Evolutionary conservation across 2,888 invertebrate species (phyloP).

Genomic region (Amaurobius ferox): DNA sequence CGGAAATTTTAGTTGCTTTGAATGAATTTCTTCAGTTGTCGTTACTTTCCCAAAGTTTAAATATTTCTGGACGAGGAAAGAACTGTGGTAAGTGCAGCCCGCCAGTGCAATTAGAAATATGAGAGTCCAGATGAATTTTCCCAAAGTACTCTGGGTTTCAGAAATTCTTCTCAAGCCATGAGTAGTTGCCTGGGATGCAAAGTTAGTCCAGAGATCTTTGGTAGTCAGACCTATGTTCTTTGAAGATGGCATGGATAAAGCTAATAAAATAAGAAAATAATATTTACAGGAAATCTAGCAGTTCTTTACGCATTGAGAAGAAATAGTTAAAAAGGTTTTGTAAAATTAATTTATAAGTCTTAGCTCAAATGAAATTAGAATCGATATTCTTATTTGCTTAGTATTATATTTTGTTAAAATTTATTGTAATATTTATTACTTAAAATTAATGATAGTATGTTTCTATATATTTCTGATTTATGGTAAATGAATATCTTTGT

Average conservation of each 20-base stretch:
- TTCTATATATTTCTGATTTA: no score
- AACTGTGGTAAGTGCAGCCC: constrained; percentile 67
- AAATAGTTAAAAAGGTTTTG: no score
- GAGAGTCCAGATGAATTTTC: constrained; percentile 59
- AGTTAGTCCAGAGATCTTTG: constrained; percentile 34
- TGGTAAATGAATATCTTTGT: no score
- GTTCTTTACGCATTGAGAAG: no score
- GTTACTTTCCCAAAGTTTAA: constrained; percentile 69
- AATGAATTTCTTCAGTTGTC: constrained; percentile 70
- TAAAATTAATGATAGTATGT: no score
- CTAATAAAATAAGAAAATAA: neutral
- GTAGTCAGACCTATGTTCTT: constrained; percentile 1
- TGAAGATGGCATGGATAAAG: constrained; percentile 22
- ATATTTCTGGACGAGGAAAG: constrained; percentile 70
- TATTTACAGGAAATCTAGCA: no score
- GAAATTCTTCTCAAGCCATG: constrained; percentile 64
- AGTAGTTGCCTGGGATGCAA: constrained; percentile 56
- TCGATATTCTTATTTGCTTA: no score
- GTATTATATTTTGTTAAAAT: no score
- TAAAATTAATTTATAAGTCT: no score
- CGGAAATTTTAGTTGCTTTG: constrained; percentile 61
- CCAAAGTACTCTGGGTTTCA: constrained; percentile 31
- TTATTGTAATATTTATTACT: no score
- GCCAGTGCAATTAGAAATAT: constrained; percentile 63
- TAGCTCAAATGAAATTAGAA: no score